Conservation (phyloP, 2,888 invertebrate genomes). For the Drosophila stalkeri region DNA sequence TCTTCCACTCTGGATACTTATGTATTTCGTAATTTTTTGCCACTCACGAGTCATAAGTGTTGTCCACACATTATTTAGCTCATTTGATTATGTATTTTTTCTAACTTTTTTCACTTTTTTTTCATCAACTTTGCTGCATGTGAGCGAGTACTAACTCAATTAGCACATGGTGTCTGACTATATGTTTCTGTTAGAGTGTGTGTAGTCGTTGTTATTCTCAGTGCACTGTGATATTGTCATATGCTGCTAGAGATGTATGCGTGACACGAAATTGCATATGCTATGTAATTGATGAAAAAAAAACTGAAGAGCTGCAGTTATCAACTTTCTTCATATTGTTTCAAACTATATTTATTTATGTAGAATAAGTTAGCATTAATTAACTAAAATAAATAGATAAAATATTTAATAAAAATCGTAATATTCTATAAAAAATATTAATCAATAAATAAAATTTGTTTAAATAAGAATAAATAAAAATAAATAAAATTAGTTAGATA, state of each 20-base stretch:
- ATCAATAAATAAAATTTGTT: no score
- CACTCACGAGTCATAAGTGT: conserved; percentile 52
- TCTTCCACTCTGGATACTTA: conserved; percentile 9
- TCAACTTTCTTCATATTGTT: no score
- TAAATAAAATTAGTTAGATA: no score
- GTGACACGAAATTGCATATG: conserved; percentile 30
- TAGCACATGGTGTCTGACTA: conserved; percentile 67
- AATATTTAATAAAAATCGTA: no score
- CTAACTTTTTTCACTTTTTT: no score
- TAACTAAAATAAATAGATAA: no score
- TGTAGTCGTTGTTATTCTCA: conserved; percentile 27
- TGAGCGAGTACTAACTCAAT: conserved; percentile 68
- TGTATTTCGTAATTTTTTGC: conserved; percentile 51
- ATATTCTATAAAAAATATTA: no score
- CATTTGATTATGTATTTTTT: conserved; percentile 13
- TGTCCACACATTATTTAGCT: conserved; percentile 16
- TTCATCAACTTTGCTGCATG: conserved; percentile 47
- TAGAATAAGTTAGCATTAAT: no score
- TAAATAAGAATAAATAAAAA: no score
- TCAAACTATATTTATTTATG: no score
- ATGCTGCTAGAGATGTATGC: conserved; percentile 26
- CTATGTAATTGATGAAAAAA: no score
- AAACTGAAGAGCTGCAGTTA: no score
- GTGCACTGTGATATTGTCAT: conserved; percentile 18
- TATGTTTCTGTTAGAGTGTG: conserved; percentile 40